A percentile compares a stretch with the other conserved stretches of the same genome.
phyloP scores from a whole-genome alignment of 1,140 invertebrate species.

The Caenorhabditis tropicalis region DNA sequence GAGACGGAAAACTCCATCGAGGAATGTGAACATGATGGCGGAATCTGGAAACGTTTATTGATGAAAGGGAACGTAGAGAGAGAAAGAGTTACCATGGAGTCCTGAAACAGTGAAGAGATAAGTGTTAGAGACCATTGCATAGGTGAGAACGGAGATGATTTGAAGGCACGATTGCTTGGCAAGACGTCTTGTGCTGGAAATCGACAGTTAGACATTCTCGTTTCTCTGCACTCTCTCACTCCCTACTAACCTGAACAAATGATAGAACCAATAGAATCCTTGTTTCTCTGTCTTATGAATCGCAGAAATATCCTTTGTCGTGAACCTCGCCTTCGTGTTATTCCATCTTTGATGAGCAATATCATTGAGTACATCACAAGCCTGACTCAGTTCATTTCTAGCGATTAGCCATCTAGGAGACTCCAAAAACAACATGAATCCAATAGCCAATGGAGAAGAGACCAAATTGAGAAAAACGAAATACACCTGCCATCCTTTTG shows the following conservation, averaged over 20 bases:
- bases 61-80: too few relatives aligned
- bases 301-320: slow-evolving; percentile 56
- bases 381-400: slow-evolving; percentile 61
- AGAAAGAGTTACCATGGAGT: slow-evolving; percentile 58
- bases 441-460: slow-evolving; percentile 63
- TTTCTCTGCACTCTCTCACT: too few relatives aligned
- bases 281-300: slow-evolving; percentile 57
- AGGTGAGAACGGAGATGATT: slow-evolving; percentile 66
- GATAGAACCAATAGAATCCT: slow-evolving; percentile 66
- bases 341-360: slow-evolving; percentile 68
- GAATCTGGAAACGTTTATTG: background rate
- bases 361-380: slow-evolving; percentile 67
- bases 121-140: slow-evolving; percentile 64
- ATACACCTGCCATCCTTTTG: slow-evolving; percentile 66
- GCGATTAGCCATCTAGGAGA: slow-evolving; percentile 66
- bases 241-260: slow-evolving; percentile 61
- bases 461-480: slow-evolving; percentile 68
- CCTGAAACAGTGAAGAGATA: slow-evolving; percentile 62
- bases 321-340: slow-evolving; percentile 65
- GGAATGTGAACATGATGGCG: slow-evolving; percentile 61
- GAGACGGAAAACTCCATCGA: slow-evolving; percentile 65
- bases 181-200: slow-evolving; percentile 56
- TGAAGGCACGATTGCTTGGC: slow-evolving; percentile 67
- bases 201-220: background rate
- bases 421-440: slow-evolving; percentile 67